A percentile compares a stretch with the other conserved stretches of the same genome.
Conservation (phyloP, 2,888 invertebrate genomes). For the Acleris emargana region DNA sequence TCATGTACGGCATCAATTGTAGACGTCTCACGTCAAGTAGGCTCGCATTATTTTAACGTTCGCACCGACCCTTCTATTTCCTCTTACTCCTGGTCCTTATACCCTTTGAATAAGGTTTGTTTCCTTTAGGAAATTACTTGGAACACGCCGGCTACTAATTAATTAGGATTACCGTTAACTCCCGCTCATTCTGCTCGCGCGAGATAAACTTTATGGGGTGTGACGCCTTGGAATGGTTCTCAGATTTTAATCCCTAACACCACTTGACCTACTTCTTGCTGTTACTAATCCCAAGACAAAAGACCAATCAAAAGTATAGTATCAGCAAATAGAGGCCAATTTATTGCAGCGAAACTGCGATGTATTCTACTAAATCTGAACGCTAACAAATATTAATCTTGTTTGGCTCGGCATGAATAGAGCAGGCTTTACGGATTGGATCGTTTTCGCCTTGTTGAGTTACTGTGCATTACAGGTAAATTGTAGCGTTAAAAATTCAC, state of each 20-base stretch:
- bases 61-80: constrained; percentile 12
- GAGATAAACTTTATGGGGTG: constrained; percentile 70
- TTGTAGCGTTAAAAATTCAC: constrained; percentile 17
- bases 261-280: constrained; percentile 31
- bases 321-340: constrained; percentile 13
- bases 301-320: constrained; percentile 11
- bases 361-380: constrained; percentile 23
- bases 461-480: constrained; percentile 16
- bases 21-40: constrained; percentile 23
- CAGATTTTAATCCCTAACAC: constrained; percentile 36
- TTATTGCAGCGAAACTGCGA: constrained; percentile 15
- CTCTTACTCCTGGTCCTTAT: constrained; percentile 6
- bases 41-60: constrained; percentile 29
- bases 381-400: constrained; percentile 36
- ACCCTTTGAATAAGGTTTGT: constrained; percentile 14
- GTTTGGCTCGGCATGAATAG: constrained; percentile 37
- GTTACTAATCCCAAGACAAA: constrained; percentile 11
- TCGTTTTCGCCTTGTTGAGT: constrained; percentile 26
- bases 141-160: constrained; percentile 71
- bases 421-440: constrained; percentile 32
- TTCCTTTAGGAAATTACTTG: constrained; percentile 54
- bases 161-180: constrained; percentile 73
- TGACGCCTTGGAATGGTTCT: constrained; percentile 39
- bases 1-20: constrained; percentile 24
- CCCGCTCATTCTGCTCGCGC: constrained; percentile 56